A percentile compares a stretch with the other conserved stretches of the same genome.
phyloP scores from a whole-genome alignment of 2,113 vertebrate species.

The Macroglossus sobrinus region DNA sequence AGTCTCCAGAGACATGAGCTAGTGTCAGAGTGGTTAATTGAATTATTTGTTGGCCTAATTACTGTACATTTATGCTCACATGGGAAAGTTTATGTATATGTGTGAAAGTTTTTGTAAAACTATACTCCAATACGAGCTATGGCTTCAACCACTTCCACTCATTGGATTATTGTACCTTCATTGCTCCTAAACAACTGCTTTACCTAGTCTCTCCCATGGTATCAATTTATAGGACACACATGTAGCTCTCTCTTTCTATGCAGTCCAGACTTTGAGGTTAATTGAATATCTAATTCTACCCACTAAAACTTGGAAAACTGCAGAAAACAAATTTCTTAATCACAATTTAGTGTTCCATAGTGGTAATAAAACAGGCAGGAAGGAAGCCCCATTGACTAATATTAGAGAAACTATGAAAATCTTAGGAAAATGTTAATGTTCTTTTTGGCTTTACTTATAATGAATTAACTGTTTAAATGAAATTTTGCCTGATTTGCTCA shows the following conservation, averaged over 20 bases:
- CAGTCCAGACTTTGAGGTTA: not conserved
- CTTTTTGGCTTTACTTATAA: conserved; percentile 35
- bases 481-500: not conserved
- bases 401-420: conserved; percentile 36
- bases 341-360: not conserved
- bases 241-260: not conserved
- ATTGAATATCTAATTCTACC: not conserved
- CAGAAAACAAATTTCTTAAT: conserved; percentile 17
- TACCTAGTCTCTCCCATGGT: not conserved
- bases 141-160: not conserved
- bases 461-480: conserved; percentile 8
- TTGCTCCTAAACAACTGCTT: not conserved
- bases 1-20: not conserved
- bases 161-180: not conserved
- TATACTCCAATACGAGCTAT: not conserved
- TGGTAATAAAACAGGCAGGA: not conserved
- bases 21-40: not conserved
- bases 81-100: not conserved
- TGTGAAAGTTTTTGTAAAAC: not conserved
- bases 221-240: not conserved
- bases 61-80: not conserved
- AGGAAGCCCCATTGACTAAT: not conserved
- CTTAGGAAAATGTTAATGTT: conserved; percentile 37
- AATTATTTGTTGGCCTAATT: not conserved
- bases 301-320: not conserved